These are phyloP conservation scores for Eulacestoma nigropectus DNA, from an alignment of 2,113 vertebrate genomes.

Conservation along the genomic window DNA sequence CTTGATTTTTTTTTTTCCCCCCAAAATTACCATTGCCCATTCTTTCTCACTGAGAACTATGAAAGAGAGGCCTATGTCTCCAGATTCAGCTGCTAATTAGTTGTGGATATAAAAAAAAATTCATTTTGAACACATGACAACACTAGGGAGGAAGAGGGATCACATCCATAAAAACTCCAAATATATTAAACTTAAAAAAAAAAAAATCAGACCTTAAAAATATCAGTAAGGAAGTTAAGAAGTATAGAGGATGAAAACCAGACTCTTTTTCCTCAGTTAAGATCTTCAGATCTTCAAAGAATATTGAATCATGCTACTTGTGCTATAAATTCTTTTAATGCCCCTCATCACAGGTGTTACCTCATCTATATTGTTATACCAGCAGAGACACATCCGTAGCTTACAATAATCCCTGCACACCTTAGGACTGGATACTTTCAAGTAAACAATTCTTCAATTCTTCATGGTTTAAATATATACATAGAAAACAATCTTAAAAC, in stretches of 20 bases:
- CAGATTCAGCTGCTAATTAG: background rate
- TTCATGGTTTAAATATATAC: background rate
- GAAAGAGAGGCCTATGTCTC: background rate
- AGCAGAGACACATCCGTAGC: background rate
- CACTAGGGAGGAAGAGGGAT: background rate
- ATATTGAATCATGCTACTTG: background rate
- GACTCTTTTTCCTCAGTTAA: background rate
- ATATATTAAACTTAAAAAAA: background rate
- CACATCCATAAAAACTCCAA: background rate
- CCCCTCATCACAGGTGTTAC: background rate
- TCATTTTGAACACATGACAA: background rate
- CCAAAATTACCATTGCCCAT: background rate
- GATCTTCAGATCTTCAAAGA: background rate
- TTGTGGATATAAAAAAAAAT: background rate
- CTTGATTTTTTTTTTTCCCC: background rate
- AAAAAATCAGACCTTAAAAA: background rate
- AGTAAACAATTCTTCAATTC: background rate
- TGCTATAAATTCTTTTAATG: background rate
- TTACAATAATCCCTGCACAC: background rate
- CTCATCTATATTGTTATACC: background rate
- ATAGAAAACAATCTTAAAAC: background rate
- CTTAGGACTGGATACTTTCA: background rate
- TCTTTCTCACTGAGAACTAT: background rate
- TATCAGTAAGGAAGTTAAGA: background rate
- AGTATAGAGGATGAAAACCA: background rate